Evolutionary conservation across 1,140 invertebrate genomes (phyloP).

Genomic region (Vanessa tameamea): DNA sequence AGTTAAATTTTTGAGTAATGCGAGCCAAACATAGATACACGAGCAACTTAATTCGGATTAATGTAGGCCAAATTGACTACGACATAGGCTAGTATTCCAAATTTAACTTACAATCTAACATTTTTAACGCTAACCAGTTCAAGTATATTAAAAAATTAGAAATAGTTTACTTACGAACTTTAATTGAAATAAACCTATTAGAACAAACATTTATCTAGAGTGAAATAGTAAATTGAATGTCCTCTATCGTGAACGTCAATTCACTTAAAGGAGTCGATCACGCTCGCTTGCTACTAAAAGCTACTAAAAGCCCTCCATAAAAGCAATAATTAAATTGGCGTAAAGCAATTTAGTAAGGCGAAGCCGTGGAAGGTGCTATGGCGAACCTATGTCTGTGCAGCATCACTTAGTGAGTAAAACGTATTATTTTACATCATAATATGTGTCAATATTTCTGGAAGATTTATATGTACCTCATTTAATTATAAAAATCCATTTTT

Average conservation of each 20-base stretch:
- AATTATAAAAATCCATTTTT: no score
- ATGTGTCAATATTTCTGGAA: neutral
- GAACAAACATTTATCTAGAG: slow-evolving; percentile 38
- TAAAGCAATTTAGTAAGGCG: slow-evolving; percentile 80
- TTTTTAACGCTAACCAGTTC: neutral
- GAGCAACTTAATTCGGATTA: no score
- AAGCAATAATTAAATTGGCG: slow-evolving; percentile 81
- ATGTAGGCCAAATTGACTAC: no score
- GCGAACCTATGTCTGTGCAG: slow-evolving; percentile 28
- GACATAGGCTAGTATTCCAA: no score
- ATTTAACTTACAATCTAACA: neutral
- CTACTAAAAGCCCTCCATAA: slow-evolving; percentile 81
- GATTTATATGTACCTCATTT: no score
- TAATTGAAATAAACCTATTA: slow-evolving; percentile 37
- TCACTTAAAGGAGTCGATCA: slow-evolving; percentile 76
- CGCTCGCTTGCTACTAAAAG: slow-evolving; percentile 79
- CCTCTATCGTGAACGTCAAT: slow-evolving; percentile 68
- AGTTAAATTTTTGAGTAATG: no score
- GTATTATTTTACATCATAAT: slow-evolving; percentile 19
- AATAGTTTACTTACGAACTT: slow-evolving; percentile 2
- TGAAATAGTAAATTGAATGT: slow-evolving; percentile 52
- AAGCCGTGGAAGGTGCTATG: slow-evolving; percentile 59
- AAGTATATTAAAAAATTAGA: no score
- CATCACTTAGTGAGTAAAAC: slow-evolving; percentile 17
- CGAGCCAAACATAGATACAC: no score